A percentile compares a stretch with the other conserved stretches of the same genome.
Evolutionary conservation across 2,797 vertebrate genomes (phyloP).

Genomic region (Ciconia nigra): DNA sequence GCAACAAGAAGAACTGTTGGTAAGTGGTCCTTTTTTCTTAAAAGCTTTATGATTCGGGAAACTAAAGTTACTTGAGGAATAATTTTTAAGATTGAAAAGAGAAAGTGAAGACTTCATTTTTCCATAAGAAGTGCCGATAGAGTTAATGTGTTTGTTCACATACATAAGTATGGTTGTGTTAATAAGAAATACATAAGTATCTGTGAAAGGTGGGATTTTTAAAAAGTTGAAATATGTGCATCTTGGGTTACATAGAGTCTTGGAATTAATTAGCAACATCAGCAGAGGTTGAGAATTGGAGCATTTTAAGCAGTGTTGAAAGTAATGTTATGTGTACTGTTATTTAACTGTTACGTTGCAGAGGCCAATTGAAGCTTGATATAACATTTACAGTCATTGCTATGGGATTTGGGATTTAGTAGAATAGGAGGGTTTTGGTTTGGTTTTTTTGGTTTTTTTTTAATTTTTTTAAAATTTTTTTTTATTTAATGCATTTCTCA

Average conservation of each 20-base stretch:
- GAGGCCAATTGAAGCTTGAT: neutral
- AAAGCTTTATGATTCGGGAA: neutral
- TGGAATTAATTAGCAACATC: neutral
- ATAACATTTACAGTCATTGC: neutral
- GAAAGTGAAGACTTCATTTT: neutral
- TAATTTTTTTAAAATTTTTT: no score
- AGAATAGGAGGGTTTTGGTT: neutral
- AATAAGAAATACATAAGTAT: neutral
- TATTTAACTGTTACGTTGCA: neutral
- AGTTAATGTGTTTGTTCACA: neutral
- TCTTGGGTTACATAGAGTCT: neutral
- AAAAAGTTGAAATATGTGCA: neutral
- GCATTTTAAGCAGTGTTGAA: neutral
- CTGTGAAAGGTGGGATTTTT: neutral
- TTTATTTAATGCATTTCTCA: neutral
- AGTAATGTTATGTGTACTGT: neutral
- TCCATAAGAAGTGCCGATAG: neutral
- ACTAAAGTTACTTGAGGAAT: neutral
- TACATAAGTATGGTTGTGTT: neutral
- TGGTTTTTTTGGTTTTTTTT: no score
- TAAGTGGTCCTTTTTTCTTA: conserved; percentile 62
- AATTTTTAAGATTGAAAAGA: neutral
- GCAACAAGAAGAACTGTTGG: conserved; percentile 91
- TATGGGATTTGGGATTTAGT: neutral
- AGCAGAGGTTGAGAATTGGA: neutral